Conservation (phyloP, 2,888 invertebrate genomes). For the Pristionchus mayeri region DNA sequence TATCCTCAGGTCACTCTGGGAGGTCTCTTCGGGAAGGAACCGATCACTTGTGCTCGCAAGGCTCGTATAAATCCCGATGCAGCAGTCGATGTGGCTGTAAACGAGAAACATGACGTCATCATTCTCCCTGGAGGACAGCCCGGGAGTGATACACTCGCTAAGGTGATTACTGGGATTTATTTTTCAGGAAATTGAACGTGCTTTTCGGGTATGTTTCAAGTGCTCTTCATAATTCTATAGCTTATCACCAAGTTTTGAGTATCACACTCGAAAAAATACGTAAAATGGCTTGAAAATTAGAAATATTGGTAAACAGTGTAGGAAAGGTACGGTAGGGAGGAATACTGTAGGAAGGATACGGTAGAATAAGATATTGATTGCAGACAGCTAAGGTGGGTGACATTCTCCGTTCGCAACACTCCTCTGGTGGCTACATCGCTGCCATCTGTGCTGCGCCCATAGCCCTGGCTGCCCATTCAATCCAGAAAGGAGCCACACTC, state of each 20-base stretch:
- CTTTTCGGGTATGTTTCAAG: too few relatives aligned
- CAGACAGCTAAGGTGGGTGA: constrained; percentile 86
- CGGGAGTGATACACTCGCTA: constrained; percentile 84
- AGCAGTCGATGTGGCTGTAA: constrained; percentile 81
- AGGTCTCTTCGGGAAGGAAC: constrained; percentile 83
- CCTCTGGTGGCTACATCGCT: constrained; percentile 85
- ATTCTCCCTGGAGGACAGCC: constrained; percentile 90
- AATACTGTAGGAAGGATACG: too few relatives aligned
- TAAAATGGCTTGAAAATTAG: too few relatives aligned
- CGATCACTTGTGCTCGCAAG: constrained; percentile 85
- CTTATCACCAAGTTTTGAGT: too few relatives aligned
- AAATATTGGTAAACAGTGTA: too few relatives aligned
- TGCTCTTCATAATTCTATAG: too few relatives aligned
- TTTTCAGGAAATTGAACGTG: too few relatives aligned
- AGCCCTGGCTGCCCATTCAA: constrained; percentile 87
- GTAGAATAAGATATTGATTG: constrained; percentile 54
- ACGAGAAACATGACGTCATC: constrained; percentile 82
- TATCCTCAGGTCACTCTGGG: constrained; percentile 83
- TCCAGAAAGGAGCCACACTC: constrained; percentile 86
- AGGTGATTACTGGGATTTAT: constrained; percentile 76
- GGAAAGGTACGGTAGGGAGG: too few relatives aligned
- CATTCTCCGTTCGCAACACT: constrained; percentile 87
- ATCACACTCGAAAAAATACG: too few relatives aligned
- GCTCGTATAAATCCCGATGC: constrained; percentile 88
- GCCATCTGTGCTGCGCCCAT: constrained; percentile 97